These are phyloP conservation scores for Drosophila tropicalis DNA, from an alignment of 1,140 invertebrate genomes.

Conservation along the genomic window DNA sequence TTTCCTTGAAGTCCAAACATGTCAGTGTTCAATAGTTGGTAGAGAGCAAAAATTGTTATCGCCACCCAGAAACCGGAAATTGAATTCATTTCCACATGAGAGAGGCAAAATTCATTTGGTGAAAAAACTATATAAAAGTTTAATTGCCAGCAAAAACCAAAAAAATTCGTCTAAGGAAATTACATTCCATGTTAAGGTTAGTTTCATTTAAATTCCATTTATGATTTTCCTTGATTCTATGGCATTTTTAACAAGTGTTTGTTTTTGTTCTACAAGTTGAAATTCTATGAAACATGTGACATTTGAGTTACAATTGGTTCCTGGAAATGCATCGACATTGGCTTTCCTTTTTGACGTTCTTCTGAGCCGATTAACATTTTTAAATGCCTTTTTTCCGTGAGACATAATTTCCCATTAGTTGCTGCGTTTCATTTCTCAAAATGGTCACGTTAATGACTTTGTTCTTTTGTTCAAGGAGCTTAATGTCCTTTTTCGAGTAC, in stretches of 20 bases:
- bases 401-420: no score
- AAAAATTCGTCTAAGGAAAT: background rate
- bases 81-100: slow-evolving; percentile 32
- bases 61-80: slow-evolving; percentile 38
- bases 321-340: no score
- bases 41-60: slow-evolving; percentile 25
- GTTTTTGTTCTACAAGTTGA: no score
- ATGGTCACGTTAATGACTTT: no score
- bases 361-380: no score
- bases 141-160: slow-evolving; percentile 4
- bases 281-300: no score
- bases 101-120: background rate
- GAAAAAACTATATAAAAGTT: slow-evolving; percentile 23
- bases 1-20: slow-evolving; percentile 15
- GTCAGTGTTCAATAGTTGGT: slow-evolving; percentile 20
- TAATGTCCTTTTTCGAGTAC: no score
- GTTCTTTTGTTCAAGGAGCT: no score
- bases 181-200: background rate
- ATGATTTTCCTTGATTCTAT: background rate
- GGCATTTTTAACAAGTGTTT: background rate
- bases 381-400: no score
- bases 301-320: no score
- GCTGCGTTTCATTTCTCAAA: no score
- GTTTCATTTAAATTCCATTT: background rate
- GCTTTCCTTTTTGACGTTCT: no score